phyloP scores from a whole-genome alignment of 2,797 vertebrate genomes.

The Momotus momota region DNA sequence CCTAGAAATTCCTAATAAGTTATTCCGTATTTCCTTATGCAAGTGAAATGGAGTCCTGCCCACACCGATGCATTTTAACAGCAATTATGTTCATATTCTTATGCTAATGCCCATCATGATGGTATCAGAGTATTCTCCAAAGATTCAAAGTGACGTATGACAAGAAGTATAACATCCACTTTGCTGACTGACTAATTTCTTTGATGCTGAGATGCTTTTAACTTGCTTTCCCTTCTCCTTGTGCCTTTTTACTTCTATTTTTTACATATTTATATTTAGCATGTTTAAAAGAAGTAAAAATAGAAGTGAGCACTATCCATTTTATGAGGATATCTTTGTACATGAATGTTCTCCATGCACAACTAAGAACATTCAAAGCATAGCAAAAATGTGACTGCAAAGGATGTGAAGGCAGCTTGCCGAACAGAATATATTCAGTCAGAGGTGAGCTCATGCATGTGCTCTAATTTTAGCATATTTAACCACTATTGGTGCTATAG shows the following conservation, averaged over 20 bases:
- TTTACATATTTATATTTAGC: slow-evolving; percentile 39
- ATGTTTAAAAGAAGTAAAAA: slow-evolving; percentile 45
- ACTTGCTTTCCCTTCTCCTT: neutral
- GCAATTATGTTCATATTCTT: neutral
- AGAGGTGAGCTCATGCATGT: neutral
- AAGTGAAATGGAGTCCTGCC: neutral
- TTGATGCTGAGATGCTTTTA: slow-evolving; percentile 19
- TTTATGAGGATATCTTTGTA: slow-evolving; percentile 46
- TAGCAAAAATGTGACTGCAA: neutral
- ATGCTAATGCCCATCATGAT: neutral
- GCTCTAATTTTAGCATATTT: neutral
- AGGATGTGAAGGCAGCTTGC: slow-evolving; percentile 12
- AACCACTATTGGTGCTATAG: neutral
- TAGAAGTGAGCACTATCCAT: neutral
- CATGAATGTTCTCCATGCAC: slow-evolving; percentile 13
- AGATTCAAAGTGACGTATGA: neutral
- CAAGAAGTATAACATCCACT: neutral
- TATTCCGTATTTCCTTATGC: neutral
- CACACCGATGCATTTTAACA: neutral
- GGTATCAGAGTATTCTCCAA: slow-evolving; percentile 4
- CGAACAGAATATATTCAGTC: neutral
- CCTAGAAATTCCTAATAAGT: neutral
- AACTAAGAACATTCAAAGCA: slow-evolving; percentile 32
- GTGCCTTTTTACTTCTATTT: slow-evolving; percentile 24
- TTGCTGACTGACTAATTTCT: slow-evolving; percentile 1